Base-by-base conservation (phyloP, 2,113 vertebrate genomes). In the Conger conger region DNA sequence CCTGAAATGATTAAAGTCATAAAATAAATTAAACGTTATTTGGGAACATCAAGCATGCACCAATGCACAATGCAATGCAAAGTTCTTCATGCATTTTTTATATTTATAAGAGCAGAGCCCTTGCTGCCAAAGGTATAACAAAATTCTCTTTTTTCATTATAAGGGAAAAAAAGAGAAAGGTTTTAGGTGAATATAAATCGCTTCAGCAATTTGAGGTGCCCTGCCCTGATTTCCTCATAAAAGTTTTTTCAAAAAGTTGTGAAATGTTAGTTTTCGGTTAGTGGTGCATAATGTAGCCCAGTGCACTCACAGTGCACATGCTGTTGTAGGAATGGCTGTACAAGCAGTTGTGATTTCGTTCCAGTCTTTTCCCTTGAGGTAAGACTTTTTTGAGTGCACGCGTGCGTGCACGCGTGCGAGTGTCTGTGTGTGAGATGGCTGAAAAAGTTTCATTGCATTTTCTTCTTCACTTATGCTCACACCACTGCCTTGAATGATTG, bases 391-490 rank as follows among this genome's bases (percentile, higher is more conserved):
- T 63, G 57, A 23, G 57, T 27, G 57, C 57, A 27, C 0, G 57
- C 20, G 23, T 63, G 20, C 8, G 57, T 27, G 57, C 18, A 16
- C 17, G 54, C 18, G 4, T 57, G 15, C 17, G 15, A 23, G 1
- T 63, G 20, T 27, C n/a, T n/a, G 3, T 73, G 27, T 33, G 68
- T 73, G 68, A n/a, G n/a, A 73, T 33, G 68, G 33, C 13, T 73
- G 33, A 50, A 42, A 42, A 68, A 73, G 68, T 73, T 82, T 83
- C 53, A 30, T 3, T 87, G 86, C 82, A 86, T 89, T 90, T 83
- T 90, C 82, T 86, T 83, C 27, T 86, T 90, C 80, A 88, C 82
- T 50, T 89, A 89, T 89, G 87, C 89, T 91, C 88, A 84, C 87
- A 85, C 88, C 87, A 87, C 87, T 79, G 36, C 50, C 63, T 57